Conservation (phyloP, 2,113 vertebrate genomes). For the Salminus brasiliensis region DNA sequence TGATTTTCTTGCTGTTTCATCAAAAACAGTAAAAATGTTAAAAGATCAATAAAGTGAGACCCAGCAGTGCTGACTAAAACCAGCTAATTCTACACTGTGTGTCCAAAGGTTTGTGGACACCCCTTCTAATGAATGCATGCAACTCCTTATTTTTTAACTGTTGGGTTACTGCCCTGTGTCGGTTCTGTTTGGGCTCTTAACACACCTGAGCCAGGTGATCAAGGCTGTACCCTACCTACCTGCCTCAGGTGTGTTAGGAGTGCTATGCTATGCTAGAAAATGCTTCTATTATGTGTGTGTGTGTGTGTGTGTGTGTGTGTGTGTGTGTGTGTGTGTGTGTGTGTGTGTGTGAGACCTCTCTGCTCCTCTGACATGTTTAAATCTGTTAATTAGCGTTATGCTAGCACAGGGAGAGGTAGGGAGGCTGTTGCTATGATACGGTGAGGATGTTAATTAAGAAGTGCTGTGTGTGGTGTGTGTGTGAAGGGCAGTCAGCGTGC, state of each 20-base stretch:
- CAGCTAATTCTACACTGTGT: no score
- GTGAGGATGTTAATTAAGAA: constrained; percentile 71
- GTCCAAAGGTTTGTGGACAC: no score
- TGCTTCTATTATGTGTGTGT: constrained; percentile 16
- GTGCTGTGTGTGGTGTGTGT: constrained; percentile 16
- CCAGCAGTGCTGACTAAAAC: no score
- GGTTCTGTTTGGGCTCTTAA: no score
- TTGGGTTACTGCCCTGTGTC: no score
- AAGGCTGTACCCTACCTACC: no score
- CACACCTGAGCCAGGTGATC: no score
- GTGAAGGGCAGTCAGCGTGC: constrained; percentile 50
- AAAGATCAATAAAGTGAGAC: no score
- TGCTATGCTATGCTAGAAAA: background rate
- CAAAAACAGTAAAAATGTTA: no score
- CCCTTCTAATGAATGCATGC: no score
- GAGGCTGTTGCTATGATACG: constrained; percentile 71
- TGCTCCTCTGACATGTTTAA: constrained; percentile 59
- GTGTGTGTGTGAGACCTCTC: constrained; percentile 22
- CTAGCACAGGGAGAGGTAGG: constrained; percentile 61
- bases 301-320: constrained; percentile 31
- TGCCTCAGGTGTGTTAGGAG: background rate
- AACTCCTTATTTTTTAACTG: no score
- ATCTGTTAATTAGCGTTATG: constrained; percentile 66
- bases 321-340: constrained; percentile 26
- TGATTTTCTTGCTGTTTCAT: no score